phyloP scores from a whole-genome alignment of 2,113 vertebrate species.

The Gobiocypris rarus region DNA sequence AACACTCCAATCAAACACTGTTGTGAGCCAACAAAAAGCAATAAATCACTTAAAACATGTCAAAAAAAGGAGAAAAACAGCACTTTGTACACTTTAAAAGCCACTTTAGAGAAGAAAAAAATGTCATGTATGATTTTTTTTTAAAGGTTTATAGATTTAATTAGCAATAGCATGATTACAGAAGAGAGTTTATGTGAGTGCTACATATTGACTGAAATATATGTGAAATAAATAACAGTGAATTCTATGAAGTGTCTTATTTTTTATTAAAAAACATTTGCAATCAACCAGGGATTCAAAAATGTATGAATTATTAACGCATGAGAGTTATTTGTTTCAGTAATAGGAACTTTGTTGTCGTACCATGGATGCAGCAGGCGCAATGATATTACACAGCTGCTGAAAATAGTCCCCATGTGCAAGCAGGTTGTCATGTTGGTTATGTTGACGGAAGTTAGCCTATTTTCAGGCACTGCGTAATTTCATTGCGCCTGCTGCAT shows the following conservation, averaged over 20 bases:
- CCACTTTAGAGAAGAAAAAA: not conserved
- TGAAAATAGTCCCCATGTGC: too few species aligned
- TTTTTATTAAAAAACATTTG: not conserved
- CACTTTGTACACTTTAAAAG: too few species aligned
- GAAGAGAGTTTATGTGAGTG: not conserved
- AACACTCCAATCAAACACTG: not conserved
- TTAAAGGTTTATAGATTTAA: not conserved
- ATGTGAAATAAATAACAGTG: not conserved
- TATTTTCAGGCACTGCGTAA: too few species aligned
- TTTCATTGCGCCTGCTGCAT: too few species aligned
- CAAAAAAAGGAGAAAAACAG: not conserved
- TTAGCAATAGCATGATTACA: conserved; percentile 3
- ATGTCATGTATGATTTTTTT: not conserved
- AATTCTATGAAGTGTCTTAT: not conserved
- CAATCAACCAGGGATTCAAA: not conserved
- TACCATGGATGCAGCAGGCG: too few species aligned
- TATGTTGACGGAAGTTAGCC: too few species aligned
- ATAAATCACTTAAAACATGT: not conserved
- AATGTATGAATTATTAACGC: not conserved
- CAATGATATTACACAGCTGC: too few species aligned
- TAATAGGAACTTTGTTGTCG: not conserved
- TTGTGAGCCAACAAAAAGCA: conserved; percentile 7
- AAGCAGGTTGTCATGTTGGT: too few species aligned
- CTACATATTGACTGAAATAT: not conserved
- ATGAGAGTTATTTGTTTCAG: not conserved